Conservation (phyloP, 2,888 invertebrate species). For the Dryobota labecula region DNA sequence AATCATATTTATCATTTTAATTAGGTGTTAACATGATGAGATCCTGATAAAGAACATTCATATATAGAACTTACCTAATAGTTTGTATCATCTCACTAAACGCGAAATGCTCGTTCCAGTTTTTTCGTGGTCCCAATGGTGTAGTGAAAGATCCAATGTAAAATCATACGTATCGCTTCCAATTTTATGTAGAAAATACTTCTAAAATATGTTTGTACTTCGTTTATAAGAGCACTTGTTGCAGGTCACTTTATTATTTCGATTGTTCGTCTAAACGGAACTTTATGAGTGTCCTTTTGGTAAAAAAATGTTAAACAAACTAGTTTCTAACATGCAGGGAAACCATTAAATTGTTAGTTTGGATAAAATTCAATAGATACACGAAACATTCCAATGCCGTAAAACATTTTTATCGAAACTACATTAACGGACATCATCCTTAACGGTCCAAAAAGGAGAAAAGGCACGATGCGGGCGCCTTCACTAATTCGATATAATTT, state of each 20-base stretch:
- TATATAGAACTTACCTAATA: conserved; percentile 83
- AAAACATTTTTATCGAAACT: conserved; percentile 68
- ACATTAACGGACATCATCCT: conserved; percentile 71
- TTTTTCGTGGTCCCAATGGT: conserved; percentile 67
- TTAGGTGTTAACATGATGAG: not conserved
- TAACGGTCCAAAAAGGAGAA: conserved; percentile 61
- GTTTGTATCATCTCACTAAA: conserved; percentile 84
- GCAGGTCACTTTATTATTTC: conserved; percentile 73
- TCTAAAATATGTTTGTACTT: conserved; percentile 74
- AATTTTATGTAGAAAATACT: conserved; percentile 65
- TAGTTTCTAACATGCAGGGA: conserved; percentile 69
- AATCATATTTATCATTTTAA: not conserved
- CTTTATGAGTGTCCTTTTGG: conserved; percentile 77
- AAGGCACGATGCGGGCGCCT: conserved; percentile 71
- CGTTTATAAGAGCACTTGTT: conserved; percentile 80
- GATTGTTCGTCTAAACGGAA: conserved; percentile 77
- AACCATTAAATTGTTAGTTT: conserved; percentile 65
- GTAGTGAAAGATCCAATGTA: conserved; percentile 69
- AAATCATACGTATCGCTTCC: conserved; percentile 63
- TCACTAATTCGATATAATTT: conserved; percentile 37
- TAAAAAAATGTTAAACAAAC: conserved; percentile 63
- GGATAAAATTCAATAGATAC: conserved; percentile 59
- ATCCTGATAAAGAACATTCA: too few relatives aligned
- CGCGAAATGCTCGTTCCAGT: conserved; percentile 76
- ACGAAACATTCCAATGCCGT: conserved; percentile 60